Percentiles rank a stretch among this genome's conserved stretches.
Conservation (phyloP, 2,113 vertebrate species). For the Hippocampus comes region DNA sequence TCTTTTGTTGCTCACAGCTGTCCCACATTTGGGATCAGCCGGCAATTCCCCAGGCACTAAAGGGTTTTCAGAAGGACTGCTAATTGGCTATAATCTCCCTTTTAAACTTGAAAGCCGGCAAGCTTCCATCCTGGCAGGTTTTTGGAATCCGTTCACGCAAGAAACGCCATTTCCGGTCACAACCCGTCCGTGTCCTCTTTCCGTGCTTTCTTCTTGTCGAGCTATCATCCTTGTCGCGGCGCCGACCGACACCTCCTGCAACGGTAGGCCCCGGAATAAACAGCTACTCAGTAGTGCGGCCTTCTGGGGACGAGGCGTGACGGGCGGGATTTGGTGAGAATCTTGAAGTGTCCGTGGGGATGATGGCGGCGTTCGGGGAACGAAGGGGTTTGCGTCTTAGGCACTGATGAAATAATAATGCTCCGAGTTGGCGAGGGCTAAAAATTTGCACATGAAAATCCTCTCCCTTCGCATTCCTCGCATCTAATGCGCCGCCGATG, state of each 20-base stretch:
- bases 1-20: slow-evolving; percentile 67
- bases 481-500: slow-evolving; percentile 65
- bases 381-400: slow-evolving; percentile 52
- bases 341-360: slow-evolving; percentile 66
- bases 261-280: slow-evolving; percentile 56
- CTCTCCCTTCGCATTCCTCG: slow-evolving; percentile 53
- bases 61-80: slow-evolving; percentile 64
- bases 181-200: slow-evolving; percentile 46
- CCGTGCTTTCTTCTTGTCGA: slow-evolving; percentile 43
- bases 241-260: slow-evolving; percentile 51
- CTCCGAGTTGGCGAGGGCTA: slow-evolving; percentile 62
- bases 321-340: slow-evolving; percentile 61
- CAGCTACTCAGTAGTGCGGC: slow-evolving; percentile 55
- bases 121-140: slow-evolving; percentile 47
- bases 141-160: slow-evolving; percentile 73
- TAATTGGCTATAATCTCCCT: slow-evolving; percentile 77
- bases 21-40: slow-evolving; percentile 65
- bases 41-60: slow-evolving; percentile 55
- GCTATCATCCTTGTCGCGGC: slow-evolving; percentile 43
- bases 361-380: slow-evolving; percentile 49
- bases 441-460: slow-evolving; percentile 80
- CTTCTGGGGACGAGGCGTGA: slow-evolving; percentile 48
- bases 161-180: slow-evolving; percentile 62
- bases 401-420: slow-evolving; percentile 78
- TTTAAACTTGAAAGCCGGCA: slow-evolving; percentile 68